phyloP scores from a whole-genome alignment of 2,797 vertebrate species.

The Meda fulgida region DNA sequence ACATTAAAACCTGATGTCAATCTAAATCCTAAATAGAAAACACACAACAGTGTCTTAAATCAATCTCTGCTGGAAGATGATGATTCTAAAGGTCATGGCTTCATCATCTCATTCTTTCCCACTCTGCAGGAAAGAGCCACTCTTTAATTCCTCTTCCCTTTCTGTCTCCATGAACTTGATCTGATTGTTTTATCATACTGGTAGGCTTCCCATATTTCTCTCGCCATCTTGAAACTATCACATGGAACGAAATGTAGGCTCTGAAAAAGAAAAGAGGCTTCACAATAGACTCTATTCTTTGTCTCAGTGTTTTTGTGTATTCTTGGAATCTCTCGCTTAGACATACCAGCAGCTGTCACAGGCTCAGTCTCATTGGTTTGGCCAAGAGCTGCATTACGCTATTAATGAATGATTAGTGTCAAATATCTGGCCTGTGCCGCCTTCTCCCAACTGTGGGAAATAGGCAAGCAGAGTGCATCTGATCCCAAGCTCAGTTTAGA shows the following conservation, averaged over 20 bases:
- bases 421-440: slow-evolving; percentile 76
- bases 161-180: slow-evolving; percentile 30
- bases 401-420: slow-evolving; percentile 86
- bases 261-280: slow-evolving; percentile 49
- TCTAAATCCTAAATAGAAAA: background rate
- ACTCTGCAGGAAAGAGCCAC: slow-evolving; percentile 7
- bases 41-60: slow-evolving; percentile 5
- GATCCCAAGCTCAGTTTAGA: slow-evolving; percentile 77
- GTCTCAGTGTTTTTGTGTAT: slow-evolving; percentile 50
- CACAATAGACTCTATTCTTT: slow-evolving; percentile 62
- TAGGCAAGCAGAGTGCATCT: slow-evolving; percentile 70
- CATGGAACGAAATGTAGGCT: slow-evolving; percentile 36
- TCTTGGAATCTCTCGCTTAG: slow-evolving; percentile 71
- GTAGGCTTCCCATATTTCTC: slow-evolving; percentile 44
- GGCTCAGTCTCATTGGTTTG: slow-evolving; percentile 66
- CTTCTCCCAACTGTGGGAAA: slow-evolving; percentile 80
- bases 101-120: background rate
- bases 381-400: slow-evolving; percentile 69
- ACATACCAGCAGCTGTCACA: slow-evolving; percentile 77
- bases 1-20: slow-evolving; percentile 23
- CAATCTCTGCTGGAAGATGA: background rate
- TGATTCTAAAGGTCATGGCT: background rate
- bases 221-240: slow-evolving; percentile 54
- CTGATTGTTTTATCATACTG: slow-evolving; percentile 30
- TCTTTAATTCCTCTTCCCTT: slow-evolving; percentile 9